Conservation (phyloP, 2,888 invertebrate species). For the Saturnia pavonia region DNA sequence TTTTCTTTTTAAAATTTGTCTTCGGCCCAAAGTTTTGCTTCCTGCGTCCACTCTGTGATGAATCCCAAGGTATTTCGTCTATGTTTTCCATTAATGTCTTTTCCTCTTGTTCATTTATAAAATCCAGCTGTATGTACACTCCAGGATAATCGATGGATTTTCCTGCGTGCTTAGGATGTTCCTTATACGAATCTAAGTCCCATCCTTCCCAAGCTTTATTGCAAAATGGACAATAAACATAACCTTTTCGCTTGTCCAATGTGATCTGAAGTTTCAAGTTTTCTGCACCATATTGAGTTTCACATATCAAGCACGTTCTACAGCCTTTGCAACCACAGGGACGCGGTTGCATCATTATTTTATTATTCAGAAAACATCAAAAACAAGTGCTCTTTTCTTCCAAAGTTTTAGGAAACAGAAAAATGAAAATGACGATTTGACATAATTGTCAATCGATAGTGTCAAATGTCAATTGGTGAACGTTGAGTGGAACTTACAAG, state of each 20-base stretch:
- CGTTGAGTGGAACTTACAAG: no score
- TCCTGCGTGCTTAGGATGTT: constrained; percentile 86
- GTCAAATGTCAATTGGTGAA: no score
- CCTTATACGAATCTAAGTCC: constrained; percentile 81
- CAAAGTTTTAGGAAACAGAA: not conserved
- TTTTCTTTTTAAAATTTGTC: constrained; percentile 98
- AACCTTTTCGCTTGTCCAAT: constrained; percentile 80
- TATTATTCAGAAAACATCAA: constrained; percentile 11
- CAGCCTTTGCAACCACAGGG: constrained; percentile 97
- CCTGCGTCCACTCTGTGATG: constrained; percentile 96
- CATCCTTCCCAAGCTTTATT: constrained; percentile 89
- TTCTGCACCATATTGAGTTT: constrained; percentile 81
- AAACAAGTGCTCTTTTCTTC: constrained; percentile 1
- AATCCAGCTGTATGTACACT: constrained; percentile 86
- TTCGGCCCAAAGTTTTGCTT: constrained; percentile 99
- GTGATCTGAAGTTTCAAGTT: constrained; percentile 56
- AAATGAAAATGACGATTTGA: no score
- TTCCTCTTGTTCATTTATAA: constrained; percentile 88
- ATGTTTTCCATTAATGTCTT: constrained; percentile 83
- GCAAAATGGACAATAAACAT: constrained; percentile 90
- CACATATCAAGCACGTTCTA: constrained; percentile 93
- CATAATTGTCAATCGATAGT: no score
- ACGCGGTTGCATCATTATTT: constrained; percentile 83
- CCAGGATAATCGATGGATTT: constrained; percentile 84
- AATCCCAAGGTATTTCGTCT: constrained; percentile 92